These are phyloP conservation scores for Thamnaconus septentrionalis DNA, from an alignment of 2,113 vertebrate species.

Conservation along the genomic window DNA sequence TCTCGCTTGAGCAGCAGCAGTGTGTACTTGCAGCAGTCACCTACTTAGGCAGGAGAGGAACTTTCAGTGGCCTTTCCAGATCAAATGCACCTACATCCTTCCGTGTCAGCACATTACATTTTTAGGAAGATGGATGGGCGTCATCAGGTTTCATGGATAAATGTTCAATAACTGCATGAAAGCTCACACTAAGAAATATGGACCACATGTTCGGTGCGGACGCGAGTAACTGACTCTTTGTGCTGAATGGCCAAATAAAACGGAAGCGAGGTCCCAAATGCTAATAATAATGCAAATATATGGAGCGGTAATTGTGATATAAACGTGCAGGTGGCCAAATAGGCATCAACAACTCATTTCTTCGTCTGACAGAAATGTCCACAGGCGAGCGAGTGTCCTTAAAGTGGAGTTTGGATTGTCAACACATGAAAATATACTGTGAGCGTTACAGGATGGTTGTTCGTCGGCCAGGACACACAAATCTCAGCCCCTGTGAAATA, in stretches of 20 bases:
- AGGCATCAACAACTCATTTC: constrained; percentile 65
- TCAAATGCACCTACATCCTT: constrained; percentile 27
- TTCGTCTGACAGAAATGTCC: constrained; percentile 75
- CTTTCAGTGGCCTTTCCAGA: constrained; percentile 4
- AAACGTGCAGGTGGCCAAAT: constrained; percentile 60
- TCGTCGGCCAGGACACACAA: constrained; percentile 83
- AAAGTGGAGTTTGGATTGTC: constrained; percentile 82
- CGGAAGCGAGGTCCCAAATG: constrained; percentile 67
- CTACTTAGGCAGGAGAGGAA: too few species aligned
- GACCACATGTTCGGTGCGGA: constrained; percentile 67
- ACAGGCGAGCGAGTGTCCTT: constrained; percentile 77
- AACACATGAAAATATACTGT: constrained; percentile 80
- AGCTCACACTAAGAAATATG: constrained; percentile 62
- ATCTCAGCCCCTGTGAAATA: constrained; percentile 79
- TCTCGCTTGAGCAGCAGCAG: too few species aligned
- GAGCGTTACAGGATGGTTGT: constrained; percentile 68
- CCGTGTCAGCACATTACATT: constrained; percentile 36
- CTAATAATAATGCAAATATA: constrained; percentile 79
- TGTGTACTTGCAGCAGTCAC: too few species aligned
- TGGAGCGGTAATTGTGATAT: constrained; percentile 66
- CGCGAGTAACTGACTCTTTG: constrained; percentile 67
- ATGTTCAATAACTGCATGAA: constrained; percentile 46
- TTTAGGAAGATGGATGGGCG: constrained; percentile 39
- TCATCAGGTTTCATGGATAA: constrained; percentile 36
- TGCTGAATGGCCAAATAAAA: constrained; percentile 75